These are phyloP conservation scores for Cotesia vestalis DNA, from an alignment of 1,140 invertebrate species.

Conservation along the genomic window DNA sequence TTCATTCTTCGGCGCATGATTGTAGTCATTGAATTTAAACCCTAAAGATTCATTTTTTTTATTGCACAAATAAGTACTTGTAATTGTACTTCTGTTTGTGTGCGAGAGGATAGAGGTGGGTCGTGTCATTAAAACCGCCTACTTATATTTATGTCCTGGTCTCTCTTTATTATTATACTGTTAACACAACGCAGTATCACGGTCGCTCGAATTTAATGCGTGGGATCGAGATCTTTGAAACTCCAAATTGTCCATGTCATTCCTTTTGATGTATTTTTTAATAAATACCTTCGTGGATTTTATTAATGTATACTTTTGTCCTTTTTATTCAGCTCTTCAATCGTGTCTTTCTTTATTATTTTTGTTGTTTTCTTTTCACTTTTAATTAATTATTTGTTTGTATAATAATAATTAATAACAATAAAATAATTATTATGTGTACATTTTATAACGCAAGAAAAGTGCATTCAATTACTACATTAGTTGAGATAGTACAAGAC, in stretches of 20 bases:
- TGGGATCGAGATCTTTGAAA: slow-evolving; percentile 3
- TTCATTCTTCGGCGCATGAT: too few relatives aligned
- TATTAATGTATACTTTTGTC: background rate
- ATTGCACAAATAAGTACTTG: background rate
- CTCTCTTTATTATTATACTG: slow-evolving; percentile 1
- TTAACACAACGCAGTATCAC: slow-evolving; percentile 18
- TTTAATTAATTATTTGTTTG: too few relatives aligned
- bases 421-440: too few relatives aligned
- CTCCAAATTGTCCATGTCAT: background rate
- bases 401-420: too few relatives aligned
- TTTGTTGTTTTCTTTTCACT: too few relatives aligned
- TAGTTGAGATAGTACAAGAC: slow-evolving; percentile 7
- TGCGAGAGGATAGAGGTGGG: slow-evolving; percentile 20
- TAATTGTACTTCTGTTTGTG: slow-evolving; percentile 6
- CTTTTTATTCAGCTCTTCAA: background rate
- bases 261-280: background rate
- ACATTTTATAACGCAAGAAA: background rate
- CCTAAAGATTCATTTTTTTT: background rate
- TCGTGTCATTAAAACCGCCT: slow-evolving; percentile 25
- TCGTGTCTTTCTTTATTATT: too few relatives aligned
- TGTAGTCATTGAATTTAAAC: background rate
- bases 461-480: slow-evolving; percentile 26
- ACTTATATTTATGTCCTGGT: slow-evolving; percentile 14
- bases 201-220: slow-evolving; percentile 17
- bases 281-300: background rate